These are phyloP conservation scores for Eulemur mongoz DNA, from an alignment of 2,797 vertebrate genomes.

Conservation along the genomic window DNA sequence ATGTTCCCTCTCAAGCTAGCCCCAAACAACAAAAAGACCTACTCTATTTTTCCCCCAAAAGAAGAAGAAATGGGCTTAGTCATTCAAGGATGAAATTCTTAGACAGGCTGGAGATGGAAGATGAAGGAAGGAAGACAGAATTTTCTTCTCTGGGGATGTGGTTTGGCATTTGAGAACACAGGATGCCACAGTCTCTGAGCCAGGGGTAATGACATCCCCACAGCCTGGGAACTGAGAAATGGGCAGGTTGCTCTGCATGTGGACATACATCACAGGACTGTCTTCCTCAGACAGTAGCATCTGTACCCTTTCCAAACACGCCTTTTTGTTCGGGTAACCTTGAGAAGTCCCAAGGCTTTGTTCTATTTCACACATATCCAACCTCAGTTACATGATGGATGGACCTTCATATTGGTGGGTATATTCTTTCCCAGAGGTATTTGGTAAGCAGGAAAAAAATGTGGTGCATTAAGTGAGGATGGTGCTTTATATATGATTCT, in stretches of 20 bases:
- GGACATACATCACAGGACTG: background rate
- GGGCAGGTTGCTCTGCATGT: background rate
- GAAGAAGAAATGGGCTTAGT: background rate
- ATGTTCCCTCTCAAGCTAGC: background rate
- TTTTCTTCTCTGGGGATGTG: background rate
- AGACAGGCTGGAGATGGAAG: background rate
- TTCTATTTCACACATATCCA: background rate
- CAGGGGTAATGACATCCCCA: fast-evolving
- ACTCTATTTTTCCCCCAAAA: background rate
- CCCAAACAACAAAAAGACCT: background rate
- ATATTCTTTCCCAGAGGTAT: background rate
- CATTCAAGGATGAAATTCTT: background rate
- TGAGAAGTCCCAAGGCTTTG: background rate
- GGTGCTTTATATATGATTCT: background rate
- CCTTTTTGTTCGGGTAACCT: background rate
- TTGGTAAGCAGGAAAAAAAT: background rate
- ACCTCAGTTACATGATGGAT: background rate
- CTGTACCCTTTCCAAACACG: background rate
- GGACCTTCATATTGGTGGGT: background rate
- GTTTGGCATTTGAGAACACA: background rate
- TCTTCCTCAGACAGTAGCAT: background rate
- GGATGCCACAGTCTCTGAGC: background rate
- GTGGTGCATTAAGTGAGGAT: background rate
- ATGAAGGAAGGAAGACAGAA: background rate
- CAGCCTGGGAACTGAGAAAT: background rate